Evolutionary conservation across 2,888 invertebrate species (phyloP).

Genomic region (Ophion obscuratus): DNA sequence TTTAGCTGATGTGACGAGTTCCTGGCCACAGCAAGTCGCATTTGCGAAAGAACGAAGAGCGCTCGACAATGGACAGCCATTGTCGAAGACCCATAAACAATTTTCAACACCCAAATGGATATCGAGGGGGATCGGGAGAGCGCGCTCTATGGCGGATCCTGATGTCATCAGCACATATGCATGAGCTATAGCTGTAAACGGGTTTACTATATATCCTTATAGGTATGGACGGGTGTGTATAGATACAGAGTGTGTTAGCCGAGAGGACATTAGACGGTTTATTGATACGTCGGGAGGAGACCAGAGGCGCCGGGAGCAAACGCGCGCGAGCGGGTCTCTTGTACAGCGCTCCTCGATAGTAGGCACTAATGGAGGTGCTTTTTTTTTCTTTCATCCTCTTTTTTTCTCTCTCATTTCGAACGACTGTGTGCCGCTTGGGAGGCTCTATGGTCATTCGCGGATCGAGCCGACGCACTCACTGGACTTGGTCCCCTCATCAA

Average conservation of each 20-base stretch:
- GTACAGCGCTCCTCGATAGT: constrained; percentile 62
- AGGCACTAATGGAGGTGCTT: constrained; percentile 75
- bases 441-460: constrained; percentile 58
- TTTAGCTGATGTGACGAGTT: not conserved
- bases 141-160: constrained; percentile 34
- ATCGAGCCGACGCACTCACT: constrained; percentile 45
- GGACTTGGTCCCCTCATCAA: constrained; percentile 46
- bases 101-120: constrained; percentile 25
- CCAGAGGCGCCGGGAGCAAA: constrained; percentile 67
- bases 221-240: constrained; percentile 18
- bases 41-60: constrained; percentile 18
- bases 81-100: constrained; percentile 27
- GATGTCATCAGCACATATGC: constrained; percentile 41
- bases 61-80: constrained; percentile 25
- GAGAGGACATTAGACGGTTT: constrained; percentile 71
- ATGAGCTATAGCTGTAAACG: constrained; percentile 36
- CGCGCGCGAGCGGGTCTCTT: constrained; percentile 52
- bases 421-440: constrained; percentile 24
- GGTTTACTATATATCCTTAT: not conserved
- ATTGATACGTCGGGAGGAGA: constrained; percentile 75
- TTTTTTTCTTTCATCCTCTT: constrained; percentile 23
- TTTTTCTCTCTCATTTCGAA: constrained; percentile 51
- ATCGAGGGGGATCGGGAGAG: constrained; percentile 20
- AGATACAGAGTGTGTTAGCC: constrained; percentile 19
- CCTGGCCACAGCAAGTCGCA: not conserved